Evolutionary conservation across 1,140 invertebrate genomes (phyloP).

Genomic region (Oscheius sp.): DNA sequence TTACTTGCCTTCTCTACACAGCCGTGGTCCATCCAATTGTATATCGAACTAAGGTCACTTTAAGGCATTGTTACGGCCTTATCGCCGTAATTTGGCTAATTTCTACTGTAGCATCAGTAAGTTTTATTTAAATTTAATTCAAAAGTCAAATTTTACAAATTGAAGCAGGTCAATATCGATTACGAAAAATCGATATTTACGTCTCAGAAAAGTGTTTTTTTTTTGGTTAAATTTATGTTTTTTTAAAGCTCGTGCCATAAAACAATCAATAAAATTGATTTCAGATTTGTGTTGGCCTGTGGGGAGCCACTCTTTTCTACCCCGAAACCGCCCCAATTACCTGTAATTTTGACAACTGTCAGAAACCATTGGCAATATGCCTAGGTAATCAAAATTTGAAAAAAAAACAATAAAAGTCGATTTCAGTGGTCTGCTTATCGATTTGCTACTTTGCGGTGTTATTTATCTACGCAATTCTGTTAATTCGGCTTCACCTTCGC

Average conservation of each 20-base stretch:
- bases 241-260: background rate
- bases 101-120: constrained; percentile 10
- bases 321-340: constrained; percentile 44
- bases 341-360: constrained; percentile 40
- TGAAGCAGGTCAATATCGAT: too few relatives aligned
- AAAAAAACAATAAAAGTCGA: background rate
- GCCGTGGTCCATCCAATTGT: constrained; percentile 46
- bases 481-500: background rate
- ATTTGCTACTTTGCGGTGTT: constrained; percentile 39
- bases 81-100: constrained; percentile 22
- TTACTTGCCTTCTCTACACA: constrained; percentile 42
- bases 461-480: constrained; percentile 33
- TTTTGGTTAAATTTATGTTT: background rate
- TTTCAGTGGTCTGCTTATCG: constrained; percentile 33
- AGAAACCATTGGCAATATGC: constrained; percentile 40
- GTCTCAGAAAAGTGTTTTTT: background rate
- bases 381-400: background rate
- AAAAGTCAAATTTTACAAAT: background rate
- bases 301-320: constrained; percentile 47
- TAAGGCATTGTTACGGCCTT: constrained; percentile 33
- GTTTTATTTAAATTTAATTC: background rate
- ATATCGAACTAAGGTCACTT: constrained; percentile 40
- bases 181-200: too few relatives aligned
- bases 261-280: background rate
- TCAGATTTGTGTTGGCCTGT: constrained; percentile 44